Percentiles rank a stretch among this genome's conserved stretches.
Evolutionary conservation across 2,797 vertebrate genomes (phyloP).

Genomic region (Smutsia gigantea): DNA sequence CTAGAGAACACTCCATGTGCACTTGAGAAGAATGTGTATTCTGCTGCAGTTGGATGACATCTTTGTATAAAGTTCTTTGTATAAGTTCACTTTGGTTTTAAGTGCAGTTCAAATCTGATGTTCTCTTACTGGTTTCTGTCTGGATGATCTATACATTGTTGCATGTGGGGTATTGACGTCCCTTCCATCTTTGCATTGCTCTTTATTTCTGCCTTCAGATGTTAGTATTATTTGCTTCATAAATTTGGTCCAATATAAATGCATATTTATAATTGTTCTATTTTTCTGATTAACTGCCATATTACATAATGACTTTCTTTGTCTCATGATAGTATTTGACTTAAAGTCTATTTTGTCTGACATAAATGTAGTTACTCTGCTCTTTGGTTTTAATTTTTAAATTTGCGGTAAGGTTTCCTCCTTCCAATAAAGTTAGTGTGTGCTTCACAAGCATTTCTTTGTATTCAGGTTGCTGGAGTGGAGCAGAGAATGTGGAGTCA

Average conservation of each 20-base stretch:
- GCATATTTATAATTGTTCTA: not conserved
- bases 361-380: not conserved
- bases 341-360: not conserved
- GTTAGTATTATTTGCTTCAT: not conserved
- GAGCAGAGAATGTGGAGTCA: not conserved
- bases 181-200: not conserved
- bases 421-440: not conserved
- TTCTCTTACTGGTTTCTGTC: not conserved
- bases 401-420: not conserved
- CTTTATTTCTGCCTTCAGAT: not conserved
- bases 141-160: not conserved
- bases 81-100: not conserved
- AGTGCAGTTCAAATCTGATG: not conserved
- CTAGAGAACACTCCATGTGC: not conserved
- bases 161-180: not conserved
- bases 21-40: not conserved
- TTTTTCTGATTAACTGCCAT: not conserved
- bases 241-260: not conserved
- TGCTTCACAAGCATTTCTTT: conserved; percentile 35
- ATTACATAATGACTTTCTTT: not conserved
- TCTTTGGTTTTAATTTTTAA: not conserved
- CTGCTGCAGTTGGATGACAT: not conserved
- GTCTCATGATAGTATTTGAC: not conserved
- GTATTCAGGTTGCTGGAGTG: conserved; percentile 56
- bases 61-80: not conserved